These are phyloP conservation scores for Falco novaeseelandiae DNA, from an alignment of 2,797 vertebrate species.

Conservation along the genomic window DNA sequence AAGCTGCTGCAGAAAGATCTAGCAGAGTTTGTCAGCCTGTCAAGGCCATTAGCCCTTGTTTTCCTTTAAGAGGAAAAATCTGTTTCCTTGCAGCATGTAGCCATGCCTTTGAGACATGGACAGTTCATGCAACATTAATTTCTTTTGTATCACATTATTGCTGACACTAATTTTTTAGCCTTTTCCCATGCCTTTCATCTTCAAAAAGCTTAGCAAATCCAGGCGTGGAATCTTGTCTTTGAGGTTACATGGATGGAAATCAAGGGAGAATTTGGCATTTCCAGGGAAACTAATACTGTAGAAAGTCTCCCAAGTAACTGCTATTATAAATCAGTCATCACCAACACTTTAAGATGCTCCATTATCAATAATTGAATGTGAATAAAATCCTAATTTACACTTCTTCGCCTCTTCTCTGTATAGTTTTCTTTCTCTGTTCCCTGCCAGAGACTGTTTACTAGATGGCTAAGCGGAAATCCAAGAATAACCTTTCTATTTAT, in stretches of 20 bases:
- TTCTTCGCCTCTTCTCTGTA: not conserved
- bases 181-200: conserved; percentile 60
- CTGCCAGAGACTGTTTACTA: conserved; percentile 65
- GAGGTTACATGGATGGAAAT: not conserved
- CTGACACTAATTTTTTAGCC: conserved; percentile 23
- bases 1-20: not conserved
- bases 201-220: conserved; percentile 44
- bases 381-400: conserved; percentile 34
- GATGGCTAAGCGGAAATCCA: conserved; percentile 59
- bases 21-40: not conserved
- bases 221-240: not conserved
- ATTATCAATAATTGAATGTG: conserved; percentile 38
- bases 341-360: not conserved
- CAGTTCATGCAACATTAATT: not conserved
- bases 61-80: not conserved
- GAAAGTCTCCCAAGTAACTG: not conserved
- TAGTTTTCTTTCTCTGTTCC: conserved; percentile 21
- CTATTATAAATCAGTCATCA: not conserved
- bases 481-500: conserved; percentile 69
- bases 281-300: not conserved
- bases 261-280: not conserved
- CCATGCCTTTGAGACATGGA: not conserved
- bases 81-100: not conserved
- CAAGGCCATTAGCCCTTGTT: not conserved
- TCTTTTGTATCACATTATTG: not conserved